These are phyloP conservation scores for Scelioninae gen. 2 DNA, from an alignment of 2,888 invertebrate genomes.

Conservation along the genomic window DNA sequence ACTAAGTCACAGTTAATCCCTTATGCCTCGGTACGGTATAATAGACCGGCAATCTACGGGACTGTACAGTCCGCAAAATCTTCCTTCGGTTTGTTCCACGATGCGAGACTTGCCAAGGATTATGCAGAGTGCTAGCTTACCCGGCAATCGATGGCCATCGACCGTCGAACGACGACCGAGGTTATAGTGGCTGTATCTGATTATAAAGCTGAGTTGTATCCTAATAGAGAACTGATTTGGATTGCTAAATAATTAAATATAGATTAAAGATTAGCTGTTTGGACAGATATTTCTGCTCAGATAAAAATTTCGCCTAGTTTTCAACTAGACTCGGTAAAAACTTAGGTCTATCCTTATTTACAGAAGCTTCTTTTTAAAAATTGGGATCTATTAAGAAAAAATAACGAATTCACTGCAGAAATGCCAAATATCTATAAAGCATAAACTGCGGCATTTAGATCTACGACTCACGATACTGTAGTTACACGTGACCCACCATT, in stretches of 20 bases:
- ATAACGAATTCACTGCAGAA: no score
- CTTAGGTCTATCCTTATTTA: no score
- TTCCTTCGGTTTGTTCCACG: slow-evolving; percentile 49
- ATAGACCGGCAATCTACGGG: slow-evolving; percentile 21
- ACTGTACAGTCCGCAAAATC: slow-evolving; percentile 39
- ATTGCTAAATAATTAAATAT: slow-evolving; percentile 26
- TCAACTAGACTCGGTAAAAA: no score
- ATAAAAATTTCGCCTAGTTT: no score
- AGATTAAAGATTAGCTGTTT: slow-evolving; percentile 30
- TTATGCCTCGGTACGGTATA: slow-evolving; percentile 56
- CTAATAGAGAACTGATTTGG: slow-evolving; percentile 18
- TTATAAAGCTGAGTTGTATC: slow-evolving; percentile 39
- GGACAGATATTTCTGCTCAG: no score
- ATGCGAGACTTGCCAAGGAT: slow-evolving; percentile 58
- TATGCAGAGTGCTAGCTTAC: slow-evolving; percentile 68
- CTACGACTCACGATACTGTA: no score
- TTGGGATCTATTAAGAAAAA: no score
- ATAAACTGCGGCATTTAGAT: no score
- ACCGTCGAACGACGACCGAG: slow-evolving; percentile 50
- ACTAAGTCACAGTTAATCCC: slow-evolving; percentile 73
- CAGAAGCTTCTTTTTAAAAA: no score
- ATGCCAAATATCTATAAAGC: no score
- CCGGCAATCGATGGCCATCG: slow-evolving; percentile 63
- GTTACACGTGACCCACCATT: no score
- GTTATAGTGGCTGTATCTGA: slow-evolving; percentile 23